A percentile compares a stretch with the other conserved stretches of the same genome.
phyloP scores from a whole-genome alignment of 2,888 invertebrate genomes.

The Steinernema carpocapsae region DNA sequence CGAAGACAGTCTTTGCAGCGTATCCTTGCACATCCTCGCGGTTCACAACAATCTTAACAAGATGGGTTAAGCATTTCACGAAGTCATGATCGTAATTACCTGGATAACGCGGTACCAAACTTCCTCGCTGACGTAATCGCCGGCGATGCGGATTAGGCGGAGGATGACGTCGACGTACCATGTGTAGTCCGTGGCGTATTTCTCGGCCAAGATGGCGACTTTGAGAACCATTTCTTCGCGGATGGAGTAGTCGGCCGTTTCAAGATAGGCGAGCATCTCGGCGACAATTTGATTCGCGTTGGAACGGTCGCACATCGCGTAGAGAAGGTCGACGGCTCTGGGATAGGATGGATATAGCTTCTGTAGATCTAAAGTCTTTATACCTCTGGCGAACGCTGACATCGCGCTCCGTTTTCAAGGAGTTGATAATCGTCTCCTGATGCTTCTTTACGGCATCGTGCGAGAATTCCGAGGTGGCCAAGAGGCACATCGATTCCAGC shows the following conservation, averaged over 20 bases:
- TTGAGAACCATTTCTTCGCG: slow-evolving; percentile 99
- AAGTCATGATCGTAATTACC: slow-evolving; percentile 42
- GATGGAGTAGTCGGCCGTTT: slow-evolving; percentile 99
- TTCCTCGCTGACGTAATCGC: slow-evolving; percentile 99
- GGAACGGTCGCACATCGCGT: slow-evolving; percentile 99
- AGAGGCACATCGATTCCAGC: slow-evolving; percentile 97
- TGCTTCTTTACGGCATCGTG: slow-evolving; percentile 99
- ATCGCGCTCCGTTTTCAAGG: slow-evolving; percentile 78
- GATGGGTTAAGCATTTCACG: too few species aligned
- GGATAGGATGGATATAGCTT: too few species aligned
- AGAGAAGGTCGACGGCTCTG: slow-evolving; percentile 94
- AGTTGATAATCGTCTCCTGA: slow-evolving; percentile 96
- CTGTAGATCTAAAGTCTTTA: too few species aligned
- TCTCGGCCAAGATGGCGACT: slow-evolving; percentile 97
- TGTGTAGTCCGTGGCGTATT: slow-evolving; percentile 98
- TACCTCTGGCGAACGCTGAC: slow-evolving; percentile 86
- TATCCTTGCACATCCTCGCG: slow-evolving; percentile 99
- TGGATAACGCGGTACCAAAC: slow-evolving; percentile 97
- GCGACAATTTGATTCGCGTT: slow-evolving; percentile 99
- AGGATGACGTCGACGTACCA: slow-evolving; percentile 94
- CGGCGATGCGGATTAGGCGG: slow-evolving; percentile 97
- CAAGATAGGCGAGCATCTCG: slow-evolving; percentile 97
- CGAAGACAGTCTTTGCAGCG: slow-evolving; percentile 99
- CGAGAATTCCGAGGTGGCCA: slow-evolving; percentile 98
- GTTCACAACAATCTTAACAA: slow-evolving; percentile 91